Evolutionary conservation across 2,113 vertebrate species (phyloP).

Genomic region (Colinus virginianus): DNA sequence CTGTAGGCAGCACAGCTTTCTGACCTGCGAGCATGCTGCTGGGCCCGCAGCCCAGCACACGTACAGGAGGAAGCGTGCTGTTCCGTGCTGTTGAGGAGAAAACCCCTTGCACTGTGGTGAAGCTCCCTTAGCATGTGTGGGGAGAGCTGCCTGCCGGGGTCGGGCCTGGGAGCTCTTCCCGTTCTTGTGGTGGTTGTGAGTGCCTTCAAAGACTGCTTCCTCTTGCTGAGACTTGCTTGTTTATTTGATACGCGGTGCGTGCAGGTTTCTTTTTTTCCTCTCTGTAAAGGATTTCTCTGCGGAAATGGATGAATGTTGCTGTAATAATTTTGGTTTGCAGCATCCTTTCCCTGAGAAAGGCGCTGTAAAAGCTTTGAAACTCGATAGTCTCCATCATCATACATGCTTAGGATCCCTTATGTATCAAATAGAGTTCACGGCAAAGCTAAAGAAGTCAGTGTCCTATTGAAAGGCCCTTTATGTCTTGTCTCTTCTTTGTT

Average conservation of each 20-base stretch:
- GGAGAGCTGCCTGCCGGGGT: not conserved
- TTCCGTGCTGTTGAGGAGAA: not conserved
- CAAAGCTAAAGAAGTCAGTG: not conserved
- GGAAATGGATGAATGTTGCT: conserved; percentile 15
- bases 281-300: not conserved
- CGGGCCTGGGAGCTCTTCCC: not conserved
- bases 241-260: not conserved
- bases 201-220: not conserved
- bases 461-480: conserved; percentile 34
- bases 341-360: conserved; percentile 11
- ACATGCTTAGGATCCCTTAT: not conserved
- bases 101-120: not conserved
- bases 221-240: conserved; percentile 40
- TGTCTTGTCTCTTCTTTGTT: conserved; percentile 45
- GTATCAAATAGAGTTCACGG: not conserved
- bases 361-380: conserved; percentile 7
- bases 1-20: not conserved
- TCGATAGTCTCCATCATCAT: not conserved
- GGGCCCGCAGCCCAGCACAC: not conserved
- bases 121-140: accelerated
- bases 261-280: not conserved
- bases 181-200: not conserved
- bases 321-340: conserved; percentile 15
- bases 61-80: not conserved
- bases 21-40: not conserved